Percentiles rank a stretch among this genome's conserved stretches.
These are phyloP conservation scores for Pseudococcus longispinus DNA, from an alignment of 2,888 invertebrate genomes.

Conservation along the genomic window DNA sequence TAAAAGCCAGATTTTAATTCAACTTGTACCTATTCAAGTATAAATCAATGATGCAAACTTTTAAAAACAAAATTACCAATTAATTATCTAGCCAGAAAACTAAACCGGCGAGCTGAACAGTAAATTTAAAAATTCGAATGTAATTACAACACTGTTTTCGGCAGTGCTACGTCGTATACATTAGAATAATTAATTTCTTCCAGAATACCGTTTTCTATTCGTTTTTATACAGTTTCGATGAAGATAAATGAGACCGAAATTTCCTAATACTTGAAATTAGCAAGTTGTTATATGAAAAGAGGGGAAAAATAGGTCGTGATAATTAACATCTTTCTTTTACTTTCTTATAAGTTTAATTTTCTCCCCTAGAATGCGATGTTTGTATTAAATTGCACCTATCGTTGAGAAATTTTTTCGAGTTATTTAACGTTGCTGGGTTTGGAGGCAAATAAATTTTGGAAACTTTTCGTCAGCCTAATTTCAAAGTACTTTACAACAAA, in stretches of 20 bases:
- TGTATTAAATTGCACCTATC: too few relatives aligned
- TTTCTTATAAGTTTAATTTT: not conserved
- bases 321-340: not conserved
- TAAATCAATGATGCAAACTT: not conserved
- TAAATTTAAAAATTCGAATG: not conserved
- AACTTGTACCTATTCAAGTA: not conserved
- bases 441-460: not conserved
- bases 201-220: not conserved
- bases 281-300: not conserved
- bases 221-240: not conserved
- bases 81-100: not conserved
- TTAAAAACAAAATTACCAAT: conserved; percentile 13
- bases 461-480: not conserved
- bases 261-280: not conserved
- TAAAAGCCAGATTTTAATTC: not conserved
- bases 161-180: not conserved
- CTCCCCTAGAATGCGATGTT: too few relatives aligned
- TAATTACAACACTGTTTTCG: not conserved
- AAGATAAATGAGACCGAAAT: not conserved
- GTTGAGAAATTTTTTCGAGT: not conserved
- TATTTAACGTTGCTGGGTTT: not conserved
- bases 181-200: not conserved
- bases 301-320: not conserved
- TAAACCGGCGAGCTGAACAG: not conserved
- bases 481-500: not conserved